phyloP scores from a whole-genome alignment of 2,797 vertebrate genomes.

The Sternarchorhynchus goeldii region DNA sequence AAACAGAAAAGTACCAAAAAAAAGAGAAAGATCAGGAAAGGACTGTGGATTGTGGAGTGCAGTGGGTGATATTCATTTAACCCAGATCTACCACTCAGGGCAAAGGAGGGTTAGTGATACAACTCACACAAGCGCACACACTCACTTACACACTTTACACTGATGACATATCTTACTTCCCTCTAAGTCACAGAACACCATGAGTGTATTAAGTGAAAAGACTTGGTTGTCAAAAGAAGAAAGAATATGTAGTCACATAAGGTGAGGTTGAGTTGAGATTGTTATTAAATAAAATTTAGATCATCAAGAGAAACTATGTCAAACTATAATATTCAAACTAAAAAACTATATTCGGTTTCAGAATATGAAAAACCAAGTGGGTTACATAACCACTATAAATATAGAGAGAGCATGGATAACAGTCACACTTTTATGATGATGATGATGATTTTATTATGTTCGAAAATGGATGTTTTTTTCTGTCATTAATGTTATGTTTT shows the following conservation, averaged over 20 bases:
- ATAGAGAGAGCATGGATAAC: too few relatives aligned
- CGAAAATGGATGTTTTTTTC: conserved; percentile 31
- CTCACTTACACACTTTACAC: conserved; percentile 61
- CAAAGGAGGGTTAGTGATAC: conserved; percentile 29
- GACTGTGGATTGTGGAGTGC: conserved; percentile 33
- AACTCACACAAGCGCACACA: not conserved
- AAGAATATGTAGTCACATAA: too few relatives aligned
- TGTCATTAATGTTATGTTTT: conserved; percentile 48
- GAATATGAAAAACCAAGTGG: too few relatives aligned
- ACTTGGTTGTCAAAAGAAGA: too few relatives aligned
- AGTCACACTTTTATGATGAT: too few relatives aligned
- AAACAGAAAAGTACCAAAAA: conserved; percentile 61
- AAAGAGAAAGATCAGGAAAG: not conserved
- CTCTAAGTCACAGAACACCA: conserved; percentile 6
- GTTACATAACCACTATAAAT: too few relatives aligned
- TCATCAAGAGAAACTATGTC: too few relatives aligned
- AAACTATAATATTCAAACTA: too few relatives aligned
- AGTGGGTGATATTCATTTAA: conserved; percentile 73
- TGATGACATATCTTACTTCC: conserved; percentile 22
- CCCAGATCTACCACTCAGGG: conserved; percentile 42
- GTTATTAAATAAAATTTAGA: too few relatives aligned
- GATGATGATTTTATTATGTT: too few relatives aligned
- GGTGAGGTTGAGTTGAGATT: too few relatives aligned
- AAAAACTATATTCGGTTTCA: too few relatives aligned
- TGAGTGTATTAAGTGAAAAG: not conserved